These are phyloP conservation scores for Ganaspis sp. DNA, from an alignment of 1,140 invertebrate species.

Conservation along the genomic window DNA sequence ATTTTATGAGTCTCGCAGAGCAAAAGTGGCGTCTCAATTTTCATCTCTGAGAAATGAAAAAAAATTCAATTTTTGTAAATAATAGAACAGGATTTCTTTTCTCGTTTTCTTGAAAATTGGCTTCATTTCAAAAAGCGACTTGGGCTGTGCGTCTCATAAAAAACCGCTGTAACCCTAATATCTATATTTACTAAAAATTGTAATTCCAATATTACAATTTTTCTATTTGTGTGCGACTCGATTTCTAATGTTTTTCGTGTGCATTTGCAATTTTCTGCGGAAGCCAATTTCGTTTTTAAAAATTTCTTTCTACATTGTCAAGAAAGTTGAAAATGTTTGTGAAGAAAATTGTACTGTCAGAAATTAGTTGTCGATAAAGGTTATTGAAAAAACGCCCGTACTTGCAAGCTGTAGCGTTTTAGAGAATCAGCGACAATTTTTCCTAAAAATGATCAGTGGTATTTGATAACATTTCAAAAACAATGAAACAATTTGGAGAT, in stretches of 20 bases:
- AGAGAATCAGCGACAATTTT: too few species aligned
- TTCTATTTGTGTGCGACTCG: not conserved
- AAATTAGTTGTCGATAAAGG: too few species aligned
- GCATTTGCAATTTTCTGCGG: not conserved
- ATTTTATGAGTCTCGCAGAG: constrained; percentile 2
- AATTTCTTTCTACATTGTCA: not conserved
- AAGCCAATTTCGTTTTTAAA: not conserved
- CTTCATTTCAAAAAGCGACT: not conserved
- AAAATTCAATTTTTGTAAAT: not conserved
- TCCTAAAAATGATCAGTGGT: too few species aligned
- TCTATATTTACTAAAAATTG: not conserved
- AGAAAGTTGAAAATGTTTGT: too few species aligned
- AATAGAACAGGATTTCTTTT: not conserved
- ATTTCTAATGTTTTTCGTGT: not conserved
- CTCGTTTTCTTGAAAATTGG: not conserved
- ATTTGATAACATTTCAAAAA: too few species aligned
- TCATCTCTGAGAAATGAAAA: not conserved
- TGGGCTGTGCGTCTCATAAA: not conserved
- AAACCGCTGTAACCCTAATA: not conserved
- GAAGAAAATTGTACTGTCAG: too few species aligned
- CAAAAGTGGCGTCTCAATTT: not conserved
- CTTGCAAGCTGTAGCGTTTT: too few species aligned
- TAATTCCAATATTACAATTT: not conserved
- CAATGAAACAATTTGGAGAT: too few species aligned
- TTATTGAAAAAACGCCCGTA: too few species aligned